These are phyloP conservation scores for Fissipunctia ypsillon DNA, from an alignment of 2,888 invertebrate species.

Conservation along the genomic window DNA sequence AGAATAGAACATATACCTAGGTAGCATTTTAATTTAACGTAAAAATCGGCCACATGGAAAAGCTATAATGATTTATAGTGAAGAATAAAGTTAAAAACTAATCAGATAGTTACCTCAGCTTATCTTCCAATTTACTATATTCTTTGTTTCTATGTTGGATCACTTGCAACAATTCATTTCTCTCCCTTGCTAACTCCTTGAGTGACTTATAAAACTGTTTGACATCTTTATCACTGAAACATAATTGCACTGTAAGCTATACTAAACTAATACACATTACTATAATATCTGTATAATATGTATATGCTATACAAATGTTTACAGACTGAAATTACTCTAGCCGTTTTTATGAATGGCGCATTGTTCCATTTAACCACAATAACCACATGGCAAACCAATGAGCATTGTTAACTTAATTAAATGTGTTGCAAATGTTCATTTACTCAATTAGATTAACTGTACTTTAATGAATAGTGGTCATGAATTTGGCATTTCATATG, in stretches of 20 bases:
- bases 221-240: constrained; percentile 84
- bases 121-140: constrained; percentile 78
- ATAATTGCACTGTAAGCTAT: constrained; percentile 24
- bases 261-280: neutral
- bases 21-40: neutral
- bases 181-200: constrained; percentile 91
- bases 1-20: neutral
- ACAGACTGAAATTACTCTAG: neutral
- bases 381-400: neutral
- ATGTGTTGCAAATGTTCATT: neutral
- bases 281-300: neutral
- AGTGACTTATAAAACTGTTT: constrained; percentile 88
- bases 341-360: neutral
- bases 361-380: constrained; percentile 9
- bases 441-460: neutral
- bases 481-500: neutral
- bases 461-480: neutral
- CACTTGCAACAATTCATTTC: constrained; percentile 91
- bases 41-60: neutral
- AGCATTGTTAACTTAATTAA: neutral
- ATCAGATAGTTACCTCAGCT: constrained; percentile 76
- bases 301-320: neutral
- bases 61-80: neutral
- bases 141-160: constrained; percentile 87
- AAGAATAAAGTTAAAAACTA: neutral